These are phyloP conservation scores for Odontomyia ornata DNA, from an alignment of 2,888 invertebrate genomes.

Conservation along the genomic window DNA sequence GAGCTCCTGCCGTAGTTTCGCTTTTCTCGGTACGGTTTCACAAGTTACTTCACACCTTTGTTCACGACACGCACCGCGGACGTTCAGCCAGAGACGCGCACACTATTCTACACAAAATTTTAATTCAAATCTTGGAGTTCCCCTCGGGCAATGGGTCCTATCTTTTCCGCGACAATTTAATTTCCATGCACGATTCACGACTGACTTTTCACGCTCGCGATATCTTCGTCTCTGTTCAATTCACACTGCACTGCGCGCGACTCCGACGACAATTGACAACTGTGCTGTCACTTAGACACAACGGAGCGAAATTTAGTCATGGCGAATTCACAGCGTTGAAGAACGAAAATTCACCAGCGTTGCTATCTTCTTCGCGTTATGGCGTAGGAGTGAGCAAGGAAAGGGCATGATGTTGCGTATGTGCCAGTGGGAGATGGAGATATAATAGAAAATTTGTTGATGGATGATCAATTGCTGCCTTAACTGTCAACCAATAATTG, in stretches of 20 bases:
- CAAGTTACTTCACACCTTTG: neutral
- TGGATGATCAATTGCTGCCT: too few relatives aligned
- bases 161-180: slow-evolving; percentile 34
- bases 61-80: neutral
- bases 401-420: too few relatives aligned
- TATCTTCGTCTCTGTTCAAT: slow-evolving; percentile 28
- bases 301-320: slow-evolving; percentile 8
- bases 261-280: slow-evolving; percentile 10
- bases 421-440: too few relatives aligned
- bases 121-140: slow-evolving; percentile 3
- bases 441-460: neutral
- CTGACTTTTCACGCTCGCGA: slow-evolving; percentile 16
- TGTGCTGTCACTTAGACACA: slow-evolving; percentile 26
- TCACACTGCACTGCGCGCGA: slow-evolving; percentile 25
- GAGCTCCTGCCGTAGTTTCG: neutral
- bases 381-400: too few relatives aligned
- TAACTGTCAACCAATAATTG: too few relatives aligned
- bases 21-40: neutral
- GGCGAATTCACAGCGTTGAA: slow-evolving; percentile 12
- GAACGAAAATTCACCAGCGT: neutral
- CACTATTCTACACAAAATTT: slow-evolving; percentile 25
- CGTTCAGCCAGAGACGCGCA: neutral
- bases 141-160: neutral
- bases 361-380: neutral
- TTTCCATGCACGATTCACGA: slow-evolving; percentile 32